These are phyloP conservation scores for Nemotelus pantherinus DNA, from an alignment of 2,888 invertebrate genomes.

Conservation along the genomic window DNA sequence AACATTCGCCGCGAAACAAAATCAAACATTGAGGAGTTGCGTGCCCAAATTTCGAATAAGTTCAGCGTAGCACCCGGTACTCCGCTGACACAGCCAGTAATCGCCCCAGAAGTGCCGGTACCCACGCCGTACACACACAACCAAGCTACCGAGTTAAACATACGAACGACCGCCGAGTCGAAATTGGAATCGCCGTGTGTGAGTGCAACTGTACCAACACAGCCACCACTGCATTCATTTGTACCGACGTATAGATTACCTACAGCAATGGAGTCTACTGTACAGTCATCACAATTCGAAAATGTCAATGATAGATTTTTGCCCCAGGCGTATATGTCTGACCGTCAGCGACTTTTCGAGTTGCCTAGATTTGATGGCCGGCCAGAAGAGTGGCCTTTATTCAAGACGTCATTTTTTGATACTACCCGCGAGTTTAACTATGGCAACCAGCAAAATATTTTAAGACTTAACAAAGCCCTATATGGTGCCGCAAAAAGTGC, in stretches of 20 bases:
- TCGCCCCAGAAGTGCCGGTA: neutral
- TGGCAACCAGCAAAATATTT: conserved; percentile 49
- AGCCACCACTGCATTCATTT: neutral
- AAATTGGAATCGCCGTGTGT: neutral
- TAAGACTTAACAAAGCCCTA: conserved; percentile 49
- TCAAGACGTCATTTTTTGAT: conserved; percentile 49
- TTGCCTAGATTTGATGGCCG: conserved; percentile 47
- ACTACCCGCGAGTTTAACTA: conserved; percentile 48
- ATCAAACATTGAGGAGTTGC: neutral
- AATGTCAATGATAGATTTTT: neutral
- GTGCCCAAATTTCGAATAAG: neutral
- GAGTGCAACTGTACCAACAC: neutral
- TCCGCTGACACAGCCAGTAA: neutral
- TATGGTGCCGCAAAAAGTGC: conserved; percentile 48
- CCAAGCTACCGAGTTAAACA: neutral
- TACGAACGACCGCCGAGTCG: neutral
- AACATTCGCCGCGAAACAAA: neutral
- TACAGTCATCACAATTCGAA: conserved; percentile 3
- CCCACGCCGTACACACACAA: conserved; percentile 1
- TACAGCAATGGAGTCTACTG: conserved; percentile 8
- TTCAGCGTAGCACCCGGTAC: neutral
- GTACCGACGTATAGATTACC: conserved; percentile 1
- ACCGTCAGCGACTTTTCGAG: conserved; percentile 7
- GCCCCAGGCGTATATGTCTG: neutral
- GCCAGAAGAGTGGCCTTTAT: conserved; percentile 53